A percentile compares a stretch with the other conserved stretches of the same genome.
These are phyloP conservation scores for Nasonia oneida DNA, from an alignment of 2,888 invertebrate genomes.

Conservation along the genomic window DNA sequence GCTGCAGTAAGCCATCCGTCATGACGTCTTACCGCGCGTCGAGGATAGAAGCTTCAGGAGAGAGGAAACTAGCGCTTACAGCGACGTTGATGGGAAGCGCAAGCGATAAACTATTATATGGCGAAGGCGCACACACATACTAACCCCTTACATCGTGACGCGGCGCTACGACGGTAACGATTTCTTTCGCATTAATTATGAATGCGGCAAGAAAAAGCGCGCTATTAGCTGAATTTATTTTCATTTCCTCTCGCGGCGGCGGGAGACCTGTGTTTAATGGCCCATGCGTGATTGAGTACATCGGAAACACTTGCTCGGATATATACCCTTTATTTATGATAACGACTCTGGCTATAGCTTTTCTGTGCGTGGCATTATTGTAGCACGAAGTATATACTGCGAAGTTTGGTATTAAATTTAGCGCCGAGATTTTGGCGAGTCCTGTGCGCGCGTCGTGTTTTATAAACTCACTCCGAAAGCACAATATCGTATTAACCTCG, in stretches of 20 bases:
- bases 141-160: not conserved
- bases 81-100: conserved; percentile 1
- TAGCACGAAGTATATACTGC: not conserved
- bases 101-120: not conserved
- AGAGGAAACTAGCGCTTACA: not conserved
- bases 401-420: not conserved
- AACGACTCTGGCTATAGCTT: not conserved
- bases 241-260: not conserved
- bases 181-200: conserved; percentile 50
- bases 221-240: conserved; percentile 30
- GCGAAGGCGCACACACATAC: not conserved
- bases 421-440: not conserved
- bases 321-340: conserved; percentile 26
- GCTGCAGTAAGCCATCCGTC: conserved; percentile 18
- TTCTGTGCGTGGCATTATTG: not conserved
- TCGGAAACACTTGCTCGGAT: not conserved
- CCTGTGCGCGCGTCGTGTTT: not conserved
- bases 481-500: no score
- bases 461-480: no score
- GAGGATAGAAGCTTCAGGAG: not conserved
- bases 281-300: conserved; percentile 20
- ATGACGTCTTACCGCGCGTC: conserved; percentile 19
- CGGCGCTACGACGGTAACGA: not conserved
- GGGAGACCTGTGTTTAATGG: not conserved
- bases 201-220: conserved; percentile 12